Evolutionary conservation across 2,113 vertebrate genomes (phyloP).

Genomic region (Rhabdornis inornatus): DNA sequence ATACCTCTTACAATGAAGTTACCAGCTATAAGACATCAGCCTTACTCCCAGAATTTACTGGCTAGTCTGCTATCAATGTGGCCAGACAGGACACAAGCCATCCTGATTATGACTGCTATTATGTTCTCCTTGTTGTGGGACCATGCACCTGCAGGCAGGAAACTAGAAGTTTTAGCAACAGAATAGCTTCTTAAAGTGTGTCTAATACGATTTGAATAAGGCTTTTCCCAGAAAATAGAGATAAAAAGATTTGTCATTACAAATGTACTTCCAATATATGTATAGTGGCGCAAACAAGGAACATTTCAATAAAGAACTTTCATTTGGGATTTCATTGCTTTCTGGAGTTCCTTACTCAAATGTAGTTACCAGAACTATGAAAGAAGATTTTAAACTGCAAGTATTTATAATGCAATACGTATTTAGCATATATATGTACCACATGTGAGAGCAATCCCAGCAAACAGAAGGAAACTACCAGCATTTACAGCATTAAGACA

Average conservation of each 20-base stretch:
- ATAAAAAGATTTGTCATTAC: not conserved
- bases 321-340: not conserved
- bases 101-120: not conserved
- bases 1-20: not conserved
- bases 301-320: not conserved
- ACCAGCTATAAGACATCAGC: not conserved
- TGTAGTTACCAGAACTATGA: not conserved
- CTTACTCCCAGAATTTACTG: not conserved
- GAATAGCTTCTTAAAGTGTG: not conserved
- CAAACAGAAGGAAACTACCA: not conserved
- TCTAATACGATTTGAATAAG: not conserved
- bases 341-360: not conserved
- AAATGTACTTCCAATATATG: not conserved
- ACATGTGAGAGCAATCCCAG: not conserved
- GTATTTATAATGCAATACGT: not conserved
- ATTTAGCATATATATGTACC: accelerated
- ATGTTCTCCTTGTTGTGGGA: not conserved
- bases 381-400: not conserved
- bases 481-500: not conserved
- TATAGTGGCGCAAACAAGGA: not conserved
- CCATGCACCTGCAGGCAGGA: not conserved
- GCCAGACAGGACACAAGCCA: not conserved
- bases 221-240: not conserved
- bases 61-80: accelerated
- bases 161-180: not conserved